A percentile compares a stretch with the other conserved stretches of the same genome.
Evolutionary conservation across 2,113 vertebrate species (phyloP).

Genomic region (Eupsittula cactorum): DNA sequence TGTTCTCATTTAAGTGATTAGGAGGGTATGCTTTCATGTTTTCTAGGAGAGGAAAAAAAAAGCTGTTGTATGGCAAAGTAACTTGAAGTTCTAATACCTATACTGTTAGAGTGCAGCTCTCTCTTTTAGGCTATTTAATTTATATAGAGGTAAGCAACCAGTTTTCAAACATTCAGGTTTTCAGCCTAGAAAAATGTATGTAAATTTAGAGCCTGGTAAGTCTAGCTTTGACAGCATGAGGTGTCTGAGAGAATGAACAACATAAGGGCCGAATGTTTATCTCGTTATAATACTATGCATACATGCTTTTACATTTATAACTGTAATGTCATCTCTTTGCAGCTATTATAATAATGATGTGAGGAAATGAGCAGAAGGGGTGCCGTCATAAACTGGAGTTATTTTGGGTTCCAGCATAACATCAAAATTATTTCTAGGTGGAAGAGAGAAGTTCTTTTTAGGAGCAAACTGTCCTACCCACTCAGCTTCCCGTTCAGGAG

Average conservation of each 20-base stretch:
- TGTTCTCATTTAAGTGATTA: background rate
- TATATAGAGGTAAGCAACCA: background rate
- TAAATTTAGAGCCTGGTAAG: background rate
- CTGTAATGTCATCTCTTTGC: background rate
- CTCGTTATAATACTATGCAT: background rate
- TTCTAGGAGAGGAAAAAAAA: background rate
- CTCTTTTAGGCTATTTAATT: background rate
- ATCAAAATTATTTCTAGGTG: background rate
- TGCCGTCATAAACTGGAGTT: background rate
- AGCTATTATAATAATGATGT: background rate
- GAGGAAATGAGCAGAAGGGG: background rate
- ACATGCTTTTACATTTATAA: background rate
- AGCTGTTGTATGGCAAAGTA: background rate
- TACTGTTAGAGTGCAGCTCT: background rate
- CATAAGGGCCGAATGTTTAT: background rate
- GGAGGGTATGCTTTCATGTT: background rate
- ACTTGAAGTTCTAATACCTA: background rate
- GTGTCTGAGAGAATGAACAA: background rate
- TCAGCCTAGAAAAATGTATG: background rate
- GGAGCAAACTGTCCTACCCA: background rate
- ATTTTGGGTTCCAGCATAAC: background rate
- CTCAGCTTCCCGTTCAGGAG: background rate
- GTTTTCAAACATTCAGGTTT: background rate
- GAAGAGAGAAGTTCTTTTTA: constrained; percentile 18
- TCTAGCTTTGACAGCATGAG: background rate